Evolutionary conservation across 2,888 invertebrate species (phyloP), one percentile per base, ranked within the genome.

Genomic region (Ptilodon capucinus): DNA sequence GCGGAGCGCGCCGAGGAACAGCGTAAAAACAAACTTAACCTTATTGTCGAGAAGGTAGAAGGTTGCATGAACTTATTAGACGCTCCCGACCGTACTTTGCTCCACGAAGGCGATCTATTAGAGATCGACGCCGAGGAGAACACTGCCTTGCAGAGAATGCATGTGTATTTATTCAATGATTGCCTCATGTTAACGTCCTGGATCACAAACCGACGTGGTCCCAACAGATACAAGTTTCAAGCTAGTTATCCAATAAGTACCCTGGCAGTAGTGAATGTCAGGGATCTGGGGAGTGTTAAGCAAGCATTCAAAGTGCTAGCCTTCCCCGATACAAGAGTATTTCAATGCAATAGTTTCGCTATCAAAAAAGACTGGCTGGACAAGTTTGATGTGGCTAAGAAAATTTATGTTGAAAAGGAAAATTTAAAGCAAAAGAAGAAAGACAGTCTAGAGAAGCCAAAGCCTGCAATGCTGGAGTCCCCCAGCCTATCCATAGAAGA

Each of bases 291-390:
- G 42, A 96, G 95, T 55, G 95, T 97, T 0, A 97, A 97, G 79
- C 95, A 98, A 84, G 97, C 97, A 4, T 98, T 99, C 73, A 99
- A 99, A 85, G 94, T 99, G 8, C 91, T 99, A 60, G 97, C 97
- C 44, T 98, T 98, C 74, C 98, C 98, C 17, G 97, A 98, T 62
- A 96, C 97, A 0, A 94, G 97, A 75, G 95, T 98, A 40, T 98
- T 97, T 82, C 97, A 98, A 76, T 97, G 97, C 70, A 95, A 96
- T 55, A 95, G 95, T 62, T 93, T 95, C 74, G 90, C 95, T 64
- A 92, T 94, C 76, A 93, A 97, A 94, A 96, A 96, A 88, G 97
- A 98, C 74, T 98, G 98, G 98, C 89, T 98, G 61, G 97, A 97
- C 61, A 96, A 97, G 75, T 95, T 98, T 77, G 98, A 98, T 75